These are phyloP conservation scores for Pedionomus torquatus DNA, from an alignment of 2,113 vertebrate genomes.

Conservation along the genomic window DNA sequence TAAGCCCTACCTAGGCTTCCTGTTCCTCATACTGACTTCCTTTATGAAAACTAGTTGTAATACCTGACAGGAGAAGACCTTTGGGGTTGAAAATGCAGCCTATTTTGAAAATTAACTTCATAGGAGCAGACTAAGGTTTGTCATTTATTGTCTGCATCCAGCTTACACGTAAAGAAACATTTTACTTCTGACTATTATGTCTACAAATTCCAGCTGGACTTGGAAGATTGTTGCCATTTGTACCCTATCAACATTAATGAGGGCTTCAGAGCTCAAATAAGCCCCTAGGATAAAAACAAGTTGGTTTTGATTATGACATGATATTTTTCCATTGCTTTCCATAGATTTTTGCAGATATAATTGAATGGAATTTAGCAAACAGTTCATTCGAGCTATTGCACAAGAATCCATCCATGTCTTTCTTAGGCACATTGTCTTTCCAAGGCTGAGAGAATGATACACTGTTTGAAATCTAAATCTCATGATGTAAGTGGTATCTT, in stretches of 20 bases:
- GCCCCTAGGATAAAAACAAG: background rate
- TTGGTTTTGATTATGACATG: background rate
- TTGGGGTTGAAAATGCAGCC: background rate
- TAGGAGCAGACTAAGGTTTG: background rate
- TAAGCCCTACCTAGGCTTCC: constrained; percentile 38
- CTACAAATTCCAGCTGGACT: background rate
- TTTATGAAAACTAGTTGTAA: background rate
- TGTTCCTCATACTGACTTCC: background rate
- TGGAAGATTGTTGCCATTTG: background rate
- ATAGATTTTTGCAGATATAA: background rate
- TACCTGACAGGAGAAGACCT: background rate
- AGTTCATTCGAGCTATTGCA: background rate
- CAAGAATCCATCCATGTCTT: background rate
- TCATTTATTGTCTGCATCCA: background rate
- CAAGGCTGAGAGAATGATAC: background rate
- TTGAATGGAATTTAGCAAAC: background rate
- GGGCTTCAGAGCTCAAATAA: background rate
- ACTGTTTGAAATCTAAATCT: background rate
- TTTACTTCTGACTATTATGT: background rate
- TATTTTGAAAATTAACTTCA: background rate
- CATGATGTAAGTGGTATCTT: background rate
- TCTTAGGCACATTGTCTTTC: background rate
- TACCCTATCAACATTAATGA: background rate
- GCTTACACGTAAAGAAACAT: background rate
- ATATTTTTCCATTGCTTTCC: background rate